Evolutionary conservation across 2,797 vertebrate species (phyloP).

Genomic region (Decapterus maruadsi): DNA sequence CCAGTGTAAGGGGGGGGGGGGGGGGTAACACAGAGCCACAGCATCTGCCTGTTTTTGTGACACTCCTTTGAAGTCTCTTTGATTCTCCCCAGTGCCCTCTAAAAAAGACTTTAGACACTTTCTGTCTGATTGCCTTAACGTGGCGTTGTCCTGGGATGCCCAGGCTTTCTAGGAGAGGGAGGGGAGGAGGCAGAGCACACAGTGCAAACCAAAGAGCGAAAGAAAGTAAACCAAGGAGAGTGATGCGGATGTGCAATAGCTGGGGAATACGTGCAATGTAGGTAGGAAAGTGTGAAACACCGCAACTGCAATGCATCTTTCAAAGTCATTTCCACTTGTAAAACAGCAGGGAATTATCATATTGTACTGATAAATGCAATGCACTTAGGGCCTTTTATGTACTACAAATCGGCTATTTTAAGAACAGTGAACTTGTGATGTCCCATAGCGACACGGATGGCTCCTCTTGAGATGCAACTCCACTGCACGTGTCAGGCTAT

Average conservation of each 20-base stretch:
- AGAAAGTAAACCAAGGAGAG: conserved; percentile 52
- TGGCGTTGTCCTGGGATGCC: conserved; percentile 78
- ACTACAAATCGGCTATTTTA: not conserved
- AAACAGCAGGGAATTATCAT: conserved; percentile 25
- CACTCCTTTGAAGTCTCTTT: conserved; percentile 83
- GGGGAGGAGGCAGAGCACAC: conserved; percentile 24
- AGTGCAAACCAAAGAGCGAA: conserved; percentile 49
- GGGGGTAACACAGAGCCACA: conserved; percentile 54
- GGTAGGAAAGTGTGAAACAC: conserved; percentile 53
- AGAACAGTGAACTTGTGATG: not conserved
- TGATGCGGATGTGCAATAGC: conserved; percentile 74
- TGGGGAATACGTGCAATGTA: conserved; percentile 67
- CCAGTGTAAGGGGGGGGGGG: conserved; percentile 24
- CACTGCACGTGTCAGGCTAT: conserved; percentile 36
- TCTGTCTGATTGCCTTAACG: conserved; percentile 78
- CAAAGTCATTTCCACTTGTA: conserved; percentile 22
- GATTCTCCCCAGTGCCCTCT: conserved; percentile 75
- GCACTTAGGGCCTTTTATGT: not conserved
- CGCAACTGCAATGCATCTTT: conserved; percentile 16
- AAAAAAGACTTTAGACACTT: conserved; percentile 80
- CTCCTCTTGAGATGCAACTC: conserved; percentile 40
- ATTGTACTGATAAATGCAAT: conserved; percentile 1
- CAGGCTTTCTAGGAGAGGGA: conserved; percentile 57
- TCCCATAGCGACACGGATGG: not conserved
- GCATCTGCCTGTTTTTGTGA: conserved; percentile 81